Evolutionary conservation across 2,113 vertebrate species (phyloP), one percentile per base, ranked within the genome.

Genomic region (Chaenocephalus aceratus): DNA sequence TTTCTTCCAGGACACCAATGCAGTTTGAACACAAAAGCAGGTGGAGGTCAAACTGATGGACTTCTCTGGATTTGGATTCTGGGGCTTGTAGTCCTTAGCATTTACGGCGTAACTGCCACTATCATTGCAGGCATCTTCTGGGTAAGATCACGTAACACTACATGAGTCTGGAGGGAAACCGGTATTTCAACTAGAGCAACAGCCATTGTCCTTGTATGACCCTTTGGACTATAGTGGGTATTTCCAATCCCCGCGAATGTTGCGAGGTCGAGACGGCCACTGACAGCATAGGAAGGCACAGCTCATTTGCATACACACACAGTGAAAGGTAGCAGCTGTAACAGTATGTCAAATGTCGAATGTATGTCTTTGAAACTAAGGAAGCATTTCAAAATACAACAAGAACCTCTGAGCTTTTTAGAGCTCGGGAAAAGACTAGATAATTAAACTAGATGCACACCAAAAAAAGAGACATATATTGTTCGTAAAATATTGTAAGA

Each of bases 81-180:
- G 10, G 46, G 0, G n/a, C 36, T 80, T 2, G 52, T 1, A 0
- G 0, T 69, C 8, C 46, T 87, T 41, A 4, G 30, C 66, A 23
- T 18, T 71, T 93, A 91, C 59, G 13, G 88, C 26, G 0, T 86
- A 1, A 51, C 11, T 0, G 13, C 65, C 56, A 89, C 88, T 49
- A 5, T 83, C 26, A 0, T 75, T 3, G 81, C 83, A 4, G 0
- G 23, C 0, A 0, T 59, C 10, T n/a, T 6, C 67, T 81, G 83
- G 87, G 91, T 94, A 74, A 87, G 88, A 52, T 2, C 3, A 45
- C 30, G 56, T 9, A 23, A 21, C 41, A 46, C 5, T 6, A 60
- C 4, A 36, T 12, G 2, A 15, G n/a, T 45, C 45, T 46, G 9
- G 6, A 34, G 46, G 23, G 30, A 18, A 21, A 15, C 3, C 13